These are phyloP conservation scores for Aplysina aerophoba DNA, from an alignment of 37 sponge, comb jelly and placozoan genomes.

Conservation along the genomic window DNA sequence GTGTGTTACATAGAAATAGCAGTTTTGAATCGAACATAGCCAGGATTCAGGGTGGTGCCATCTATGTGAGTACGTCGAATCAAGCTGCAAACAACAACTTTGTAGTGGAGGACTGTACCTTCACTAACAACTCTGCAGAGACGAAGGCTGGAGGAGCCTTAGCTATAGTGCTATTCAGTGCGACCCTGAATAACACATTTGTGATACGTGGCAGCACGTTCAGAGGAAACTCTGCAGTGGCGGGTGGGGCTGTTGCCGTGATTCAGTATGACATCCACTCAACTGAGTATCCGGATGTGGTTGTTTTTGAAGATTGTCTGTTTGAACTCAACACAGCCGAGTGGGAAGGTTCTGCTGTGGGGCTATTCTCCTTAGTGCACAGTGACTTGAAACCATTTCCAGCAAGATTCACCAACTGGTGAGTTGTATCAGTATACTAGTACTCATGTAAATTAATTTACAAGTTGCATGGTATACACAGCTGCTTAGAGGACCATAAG, in stretches of 20 bases:
- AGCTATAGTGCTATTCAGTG: slow-evolving; percentile 51
- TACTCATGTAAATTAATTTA: no score
- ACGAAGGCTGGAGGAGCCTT: slow-evolving; percentile 74
- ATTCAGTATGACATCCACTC: slow-evolving; percentile 64
- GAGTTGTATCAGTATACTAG: no score
- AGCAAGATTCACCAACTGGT: no score
- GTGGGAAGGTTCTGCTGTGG: slow-evolving; percentile 79
- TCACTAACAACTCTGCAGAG: slow-evolving; percentile 47
- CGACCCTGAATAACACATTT: slow-evolving; percentile 52
- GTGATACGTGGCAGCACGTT: slow-evolving; percentile 46
- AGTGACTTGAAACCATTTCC: slow-evolving; percentile 38
- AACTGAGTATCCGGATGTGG: slow-evolving; percentile 38
- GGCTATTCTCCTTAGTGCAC: slow-evolving; percentile 73
- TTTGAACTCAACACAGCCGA: slow-evolving; percentile 58
- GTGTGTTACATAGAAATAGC: slow-evolving; percentile 32
- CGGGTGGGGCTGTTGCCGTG: slow-evolving; percentile 73
- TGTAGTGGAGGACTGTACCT: slow-evolving; percentile 32
- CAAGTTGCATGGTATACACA: no score
- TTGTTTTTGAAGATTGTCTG: slow-evolving; percentile 45
- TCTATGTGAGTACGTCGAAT: slow-evolving; percentile 64
- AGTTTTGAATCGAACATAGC: slow-evolving; percentile 55
- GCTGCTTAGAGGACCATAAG: no score
- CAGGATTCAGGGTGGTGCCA: slow-evolving; percentile 66
- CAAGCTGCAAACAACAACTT: slow-evolving; percentile 21
- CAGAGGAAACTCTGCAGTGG: slow-evolving; percentile 40